A percentile compares a stretch with the other conserved stretches of the same genome.
Conservation (phyloP, 2,797 vertebrate genomes). For the Artibeus lituratus region DNA sequence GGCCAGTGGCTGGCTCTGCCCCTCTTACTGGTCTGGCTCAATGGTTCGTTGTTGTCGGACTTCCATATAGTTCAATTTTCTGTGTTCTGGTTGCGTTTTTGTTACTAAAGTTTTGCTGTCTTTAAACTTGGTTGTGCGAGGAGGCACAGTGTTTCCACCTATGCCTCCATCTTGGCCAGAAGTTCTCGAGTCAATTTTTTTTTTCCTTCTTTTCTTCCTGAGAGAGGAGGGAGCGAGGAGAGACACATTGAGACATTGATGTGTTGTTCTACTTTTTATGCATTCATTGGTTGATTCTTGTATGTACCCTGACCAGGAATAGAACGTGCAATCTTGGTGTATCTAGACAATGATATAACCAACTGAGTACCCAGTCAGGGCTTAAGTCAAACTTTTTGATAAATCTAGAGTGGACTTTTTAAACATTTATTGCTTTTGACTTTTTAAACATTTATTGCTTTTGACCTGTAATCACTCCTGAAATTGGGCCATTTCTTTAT, state of each 20-base stretch:
- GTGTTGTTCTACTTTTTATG: not conserved
- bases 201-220: not conserved
- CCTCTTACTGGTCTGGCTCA: too few species aligned
- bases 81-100: too few species aligned
- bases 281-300: not conserved
- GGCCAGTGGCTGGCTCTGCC: too few species aligned
- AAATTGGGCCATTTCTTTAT: slow-evolving; percentile 10
- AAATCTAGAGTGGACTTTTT: not conserved
- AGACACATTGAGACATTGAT: not conserved
- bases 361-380: not conserved
- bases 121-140: too few species aligned
- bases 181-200: not conserved
- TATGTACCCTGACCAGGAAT: not conserved
- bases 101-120: too few species aligned
- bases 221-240: not conserved
- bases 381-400: not conserved
- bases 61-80: too few species aligned
- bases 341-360: not conserved
- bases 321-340: not conserved
- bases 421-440: not conserved
- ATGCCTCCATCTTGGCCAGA: too few species aligned
- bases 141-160: too few species aligned
- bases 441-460: not conserved
- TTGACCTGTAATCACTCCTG: not conserved
- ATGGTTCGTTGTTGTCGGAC: too few species aligned